Percentiles rank a stretch among this genome's conserved stretches.
These are phyloP conservation scores for Caranx melampygus DNA, from an alignment of 2,113 vertebrate genomes.

Conservation along the genomic window DNA sequence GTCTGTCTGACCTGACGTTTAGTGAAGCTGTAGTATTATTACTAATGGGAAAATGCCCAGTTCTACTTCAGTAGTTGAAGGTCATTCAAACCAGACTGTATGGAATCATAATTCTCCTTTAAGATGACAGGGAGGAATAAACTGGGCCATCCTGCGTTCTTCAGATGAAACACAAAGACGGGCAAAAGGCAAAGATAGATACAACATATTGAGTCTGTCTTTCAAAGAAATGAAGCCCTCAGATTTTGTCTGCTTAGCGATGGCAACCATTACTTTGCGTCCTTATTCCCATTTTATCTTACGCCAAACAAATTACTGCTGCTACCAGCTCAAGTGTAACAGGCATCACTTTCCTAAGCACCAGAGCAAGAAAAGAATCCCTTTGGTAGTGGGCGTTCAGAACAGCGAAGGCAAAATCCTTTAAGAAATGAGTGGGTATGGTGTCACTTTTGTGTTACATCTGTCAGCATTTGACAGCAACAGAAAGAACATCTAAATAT, in stretches of 20 bases:
- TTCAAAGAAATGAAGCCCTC: not conserved
- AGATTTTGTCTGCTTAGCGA: conserved; percentile 7
- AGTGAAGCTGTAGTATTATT: not conserved
- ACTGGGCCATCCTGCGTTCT: not conserved
- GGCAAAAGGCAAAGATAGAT: conserved; percentile 7
- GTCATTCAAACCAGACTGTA: not conserved
- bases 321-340: not conserved
- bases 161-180: not conserved
- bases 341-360: not conserved
- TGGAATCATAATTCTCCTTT: not conserved
- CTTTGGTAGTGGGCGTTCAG: not conserved
- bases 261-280: not conserved
- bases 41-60: not conserved
- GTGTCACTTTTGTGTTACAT: conserved; percentile 5
- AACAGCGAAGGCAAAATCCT: not conserved
- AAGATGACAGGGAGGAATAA: not conserved
- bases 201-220: not conserved
- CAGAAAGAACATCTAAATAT: conserved; percentile 19
- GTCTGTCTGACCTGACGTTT: not conserved
- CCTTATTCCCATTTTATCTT: conserved; percentile 9
- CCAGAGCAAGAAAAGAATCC: not conserved
- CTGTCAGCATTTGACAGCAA: not conserved
- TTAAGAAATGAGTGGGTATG: not conserved
- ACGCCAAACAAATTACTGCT: conserved; percentile 1
- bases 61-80: not conserved